phyloP scores from a whole-genome alignment of 2,888 invertebrate genomes.

The Folsomia candida region DNA sequence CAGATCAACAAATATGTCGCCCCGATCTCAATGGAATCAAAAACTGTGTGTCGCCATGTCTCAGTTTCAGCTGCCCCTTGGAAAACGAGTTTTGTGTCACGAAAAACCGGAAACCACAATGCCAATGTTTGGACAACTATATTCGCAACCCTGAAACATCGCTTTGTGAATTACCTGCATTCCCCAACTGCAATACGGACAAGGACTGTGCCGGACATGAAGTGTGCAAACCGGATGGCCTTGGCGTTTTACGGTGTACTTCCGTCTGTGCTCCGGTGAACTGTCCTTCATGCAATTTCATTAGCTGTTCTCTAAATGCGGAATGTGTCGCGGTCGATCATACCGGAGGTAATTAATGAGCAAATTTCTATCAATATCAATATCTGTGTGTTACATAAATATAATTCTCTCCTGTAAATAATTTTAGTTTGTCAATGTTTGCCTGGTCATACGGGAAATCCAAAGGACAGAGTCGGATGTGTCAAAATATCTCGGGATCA shows the following conservation, averaged over 20 bases:
- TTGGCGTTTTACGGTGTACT: slow-evolving; percentile 79
- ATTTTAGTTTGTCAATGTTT: slow-evolving; percentile 76
- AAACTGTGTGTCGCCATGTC: slow-evolving; percentile 75
- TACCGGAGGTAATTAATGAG: slow-evolving; percentile 51
- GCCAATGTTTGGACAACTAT: slow-evolving; percentile 74
- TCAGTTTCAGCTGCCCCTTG: slow-evolving; percentile 71
- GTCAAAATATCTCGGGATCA: slow-evolving; percentile 68
- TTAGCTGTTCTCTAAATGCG: slow-evolving; percentile 64
- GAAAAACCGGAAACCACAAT: slow-evolving; percentile 68
- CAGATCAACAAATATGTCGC: slow-evolving; percentile 68
- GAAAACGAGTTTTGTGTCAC: slow-evolving; percentile 76
- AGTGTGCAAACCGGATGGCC: slow-evolving; percentile 76
- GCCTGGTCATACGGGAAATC: slow-evolving; percentile 80
- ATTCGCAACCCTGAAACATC: slow-evolving; percentile 81
- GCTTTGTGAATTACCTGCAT: slow-evolving; percentile 78
- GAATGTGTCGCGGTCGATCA: slow-evolving; percentile 63
- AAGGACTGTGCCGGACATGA: slow-evolving; percentile 67
- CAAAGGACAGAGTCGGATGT: slow-evolving; percentile 86
- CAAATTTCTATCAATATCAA: slow-evolving; percentile 61
- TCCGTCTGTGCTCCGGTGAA: slow-evolving; percentile 76
- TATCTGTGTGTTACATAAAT: too few relatives aligned
- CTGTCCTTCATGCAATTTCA: slow-evolving; percentile 62
- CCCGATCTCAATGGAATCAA: slow-evolving; percentile 63
- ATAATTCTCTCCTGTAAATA: not conserved
- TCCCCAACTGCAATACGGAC: slow-evolving; percentile 74